Evolutionary conservation across 2,797 vertebrate genomes (phyloP).

Genomic region (Eulemur coronatus): DNA sequence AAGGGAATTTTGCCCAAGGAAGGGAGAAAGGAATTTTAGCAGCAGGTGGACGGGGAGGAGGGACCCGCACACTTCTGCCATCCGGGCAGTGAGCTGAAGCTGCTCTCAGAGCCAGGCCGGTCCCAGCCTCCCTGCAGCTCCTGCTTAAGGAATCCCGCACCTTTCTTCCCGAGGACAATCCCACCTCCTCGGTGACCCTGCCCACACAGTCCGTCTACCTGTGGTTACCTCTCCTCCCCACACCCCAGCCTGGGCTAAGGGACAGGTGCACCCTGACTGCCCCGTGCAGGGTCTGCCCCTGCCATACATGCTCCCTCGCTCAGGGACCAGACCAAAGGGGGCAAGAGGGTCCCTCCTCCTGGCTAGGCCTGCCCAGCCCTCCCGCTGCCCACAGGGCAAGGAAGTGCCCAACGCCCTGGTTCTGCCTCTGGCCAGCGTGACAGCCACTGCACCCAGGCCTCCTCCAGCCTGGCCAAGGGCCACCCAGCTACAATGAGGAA

Average conservation of each 20-base stretch:
- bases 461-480: not conserved
- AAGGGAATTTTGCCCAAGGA: not conserved
- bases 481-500: not conserved
- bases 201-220: not conserved
- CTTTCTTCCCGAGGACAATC: not conserved
- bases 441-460: not conserved
- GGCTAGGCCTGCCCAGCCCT: not conserved
- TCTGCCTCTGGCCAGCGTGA: not conserved
- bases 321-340: not conserved
- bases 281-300: not conserved
- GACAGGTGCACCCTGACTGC: not conserved
- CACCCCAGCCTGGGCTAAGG: not conserved
- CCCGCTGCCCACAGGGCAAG: not conserved
- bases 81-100: rapidly evolving
- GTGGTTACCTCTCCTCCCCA: not conserved
- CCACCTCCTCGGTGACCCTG: not conserved
- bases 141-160: not conserved
- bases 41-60: no score
- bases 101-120: not conserved
- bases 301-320: not conserved
- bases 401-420: no score
- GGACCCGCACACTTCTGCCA: not conserved
- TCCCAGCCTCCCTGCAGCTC: not conserved
- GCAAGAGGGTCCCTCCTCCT: not conserved
- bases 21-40: not conserved